Evolutionary conservation across 2,113 vertebrate species (phyloP).

Genomic region (Taurulus bubalis): DNA sequence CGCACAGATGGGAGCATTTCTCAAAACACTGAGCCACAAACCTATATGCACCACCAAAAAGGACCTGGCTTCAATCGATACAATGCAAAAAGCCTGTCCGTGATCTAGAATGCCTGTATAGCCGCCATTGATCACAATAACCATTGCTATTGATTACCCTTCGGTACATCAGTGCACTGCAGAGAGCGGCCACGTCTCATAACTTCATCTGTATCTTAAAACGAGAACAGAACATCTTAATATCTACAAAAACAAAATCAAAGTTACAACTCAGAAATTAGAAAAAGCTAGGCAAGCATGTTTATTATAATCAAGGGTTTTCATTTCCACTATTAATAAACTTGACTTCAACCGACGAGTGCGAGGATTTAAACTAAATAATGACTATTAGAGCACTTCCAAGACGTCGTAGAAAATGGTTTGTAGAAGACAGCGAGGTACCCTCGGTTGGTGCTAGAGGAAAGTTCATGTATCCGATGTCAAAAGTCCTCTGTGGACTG

Average conservation of each 20-base stretch:
- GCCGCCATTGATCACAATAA: not conserved
- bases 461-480: not conserved
- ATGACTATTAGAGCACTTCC: not conserved
- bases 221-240: not conserved
- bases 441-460: not conserved
- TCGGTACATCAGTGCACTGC: too few species aligned
- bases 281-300: not conserved
- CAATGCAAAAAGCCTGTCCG: not conserved
- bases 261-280: too few species aligned
- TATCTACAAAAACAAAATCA: not conserved
- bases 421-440: too few species aligned
- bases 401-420: too few species aligned
- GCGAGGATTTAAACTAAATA: not conserved
- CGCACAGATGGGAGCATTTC: slow-evolving; percentile 48
- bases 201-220: not conserved
- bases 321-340: not conserved
- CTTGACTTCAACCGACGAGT: too few species aligned
- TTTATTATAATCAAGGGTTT: not conserved
- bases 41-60: slow-evolving; percentile 13
- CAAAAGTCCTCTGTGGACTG: not conserved
- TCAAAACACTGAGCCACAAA: slow-evolving; percentile 20
- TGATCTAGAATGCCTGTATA: not conserved
- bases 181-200: not conserved
- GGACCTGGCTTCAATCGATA: not conserved
- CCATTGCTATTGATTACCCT: not conserved